These are phyloP conservation scores for Crotophaga sulcirostris DNA, from an alignment of 2,113 vertebrate species.

Conservation along the genomic window DNA sequence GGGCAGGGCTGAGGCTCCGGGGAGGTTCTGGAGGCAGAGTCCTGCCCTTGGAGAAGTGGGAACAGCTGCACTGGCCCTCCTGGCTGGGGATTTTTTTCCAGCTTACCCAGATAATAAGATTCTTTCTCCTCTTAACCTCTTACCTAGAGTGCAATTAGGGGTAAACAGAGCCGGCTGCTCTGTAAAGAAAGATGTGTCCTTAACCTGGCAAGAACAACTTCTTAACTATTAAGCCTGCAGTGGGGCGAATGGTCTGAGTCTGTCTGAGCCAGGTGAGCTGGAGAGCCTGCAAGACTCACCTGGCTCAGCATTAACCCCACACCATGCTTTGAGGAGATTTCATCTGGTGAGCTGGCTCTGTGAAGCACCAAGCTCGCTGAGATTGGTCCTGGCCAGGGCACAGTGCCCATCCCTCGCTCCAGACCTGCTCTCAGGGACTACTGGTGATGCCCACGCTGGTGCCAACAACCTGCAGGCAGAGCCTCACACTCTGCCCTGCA, in stretches of 20 bases:
- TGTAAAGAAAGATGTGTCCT: constrained; percentile 24
- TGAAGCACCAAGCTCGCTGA: neutral
- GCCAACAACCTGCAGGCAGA: neutral
- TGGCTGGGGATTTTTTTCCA: constrained; percentile 44
- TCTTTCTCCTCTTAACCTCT: constrained; percentile 66
- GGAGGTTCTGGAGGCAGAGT: constrained; percentile 27
- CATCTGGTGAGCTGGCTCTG: neutral
- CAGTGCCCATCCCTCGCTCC: neutral
- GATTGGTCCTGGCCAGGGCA: neutral
- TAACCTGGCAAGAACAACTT: constrained; percentile 49
- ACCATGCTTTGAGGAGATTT: neutral
- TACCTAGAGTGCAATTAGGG: constrained; percentile 69
- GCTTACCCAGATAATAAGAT: constrained; percentile 54
- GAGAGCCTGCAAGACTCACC: neutral
- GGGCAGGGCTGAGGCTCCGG: constrained; percentile 42
- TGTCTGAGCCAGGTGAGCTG: constrained; percentile 46
- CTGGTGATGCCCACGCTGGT: neutral
- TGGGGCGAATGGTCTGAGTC: neutral
- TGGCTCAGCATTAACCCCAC: neutral
- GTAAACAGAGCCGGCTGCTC: constrained; percentile 48
- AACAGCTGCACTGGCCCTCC: constrained; percentile 45
- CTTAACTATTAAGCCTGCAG: constrained; percentile 37
- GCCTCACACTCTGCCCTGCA: neutral
- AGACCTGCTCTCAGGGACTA: neutral
- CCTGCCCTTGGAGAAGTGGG: constrained; percentile 38